Evolutionary conservation across 2,888 invertebrate species (phyloP), one percentile per base, ranked within the genome.

Genomic region (Limnephilus lunatus): DNA sequence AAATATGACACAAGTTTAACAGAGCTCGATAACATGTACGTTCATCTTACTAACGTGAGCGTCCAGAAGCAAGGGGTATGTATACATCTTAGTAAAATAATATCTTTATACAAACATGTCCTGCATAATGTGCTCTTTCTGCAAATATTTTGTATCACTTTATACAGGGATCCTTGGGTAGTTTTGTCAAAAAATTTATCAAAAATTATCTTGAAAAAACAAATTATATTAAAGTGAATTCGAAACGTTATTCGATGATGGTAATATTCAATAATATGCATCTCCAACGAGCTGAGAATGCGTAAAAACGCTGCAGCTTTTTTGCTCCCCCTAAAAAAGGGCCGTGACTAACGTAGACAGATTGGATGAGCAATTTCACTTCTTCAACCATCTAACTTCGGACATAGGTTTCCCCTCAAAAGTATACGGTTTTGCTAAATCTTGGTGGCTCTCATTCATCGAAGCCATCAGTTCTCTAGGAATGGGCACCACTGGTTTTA

Each of bases 21-120:
- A 82, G 98, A 98, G 95, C 95, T 98, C 94, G 98, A 99, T 95
- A 99, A 98, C 95, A 98, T 98, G 97, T 99, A 98, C 94, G 98
- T 99, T 91, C 99, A 99, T 96, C 96, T 99, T 91, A 99, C 99
- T 19, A 99, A 99, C 95, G 99, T 99, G 7, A 99, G 99, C 92
- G 99, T 99, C n/a, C 99, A 99, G 95, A 99, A 99, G 95, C 99
- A 99, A 95, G 99, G 99, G 94, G 98, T 98, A 95, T 95, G 97
- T 95, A 83, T 68, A 9, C 9, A 7, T 25, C n/a, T 68, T 25
- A 68, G 25, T 68, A 68, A 68, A 68, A 68, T 25, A 68, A 68
- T 68, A 68, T 68, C 19, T 19, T 68, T n/a, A 68, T 25, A 68
- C 25, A 68, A 25, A n/a, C n/a, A 9, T 68, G 7, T n/a, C n/a